phyloP scores from a whole-genome alignment of 2,797 vertebrate species.

The Helostoma temminkii region DNA sequence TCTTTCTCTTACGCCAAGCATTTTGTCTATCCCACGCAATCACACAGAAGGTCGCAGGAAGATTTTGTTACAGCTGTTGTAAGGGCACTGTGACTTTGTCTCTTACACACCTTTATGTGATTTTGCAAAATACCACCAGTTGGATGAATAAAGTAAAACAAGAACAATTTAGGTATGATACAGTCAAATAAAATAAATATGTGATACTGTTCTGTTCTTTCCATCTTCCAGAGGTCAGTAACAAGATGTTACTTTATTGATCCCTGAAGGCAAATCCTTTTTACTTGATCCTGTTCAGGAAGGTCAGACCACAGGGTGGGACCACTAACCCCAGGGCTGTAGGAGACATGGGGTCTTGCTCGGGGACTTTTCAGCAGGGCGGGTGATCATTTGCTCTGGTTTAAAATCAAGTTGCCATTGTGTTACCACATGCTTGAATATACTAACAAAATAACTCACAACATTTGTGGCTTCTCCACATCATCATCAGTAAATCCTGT shows the following conservation, averaged over 20 bases:
- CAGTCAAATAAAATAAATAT: neutral
- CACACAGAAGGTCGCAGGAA: conserved; percentile 28
- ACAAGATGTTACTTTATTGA: conserved; percentile 23
- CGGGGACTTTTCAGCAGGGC: neutral
- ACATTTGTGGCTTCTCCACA: too few species aligned
- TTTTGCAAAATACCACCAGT: neutral
- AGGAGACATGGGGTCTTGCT: neutral
- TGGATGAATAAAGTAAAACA: neutral
- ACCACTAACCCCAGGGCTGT: neutral
- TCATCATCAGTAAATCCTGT: neutral
- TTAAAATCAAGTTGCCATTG: neutral
- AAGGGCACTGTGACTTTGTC: neutral
- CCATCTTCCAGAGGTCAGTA: conserved; percentile 2
- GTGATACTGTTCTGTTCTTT: neutral
- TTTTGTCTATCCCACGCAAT: neutral
- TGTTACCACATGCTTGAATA: neutral
- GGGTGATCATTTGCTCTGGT: neutral
- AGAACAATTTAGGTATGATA: neutral
- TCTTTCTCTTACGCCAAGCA: conserved; percentile 11
- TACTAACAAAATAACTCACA: neutral
- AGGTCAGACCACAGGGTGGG: conserved; percentile 10
- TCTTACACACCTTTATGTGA: neutral
- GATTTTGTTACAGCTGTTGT: conserved; percentile 42
- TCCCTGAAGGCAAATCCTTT: conserved; percentile 14
- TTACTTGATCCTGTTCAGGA: conserved; percentile 4